These are phyloP conservation scores for Unio delphinus DNA, from an alignment of 2,888 invertebrate genomes.

Conservation along the genomic window DNA sequence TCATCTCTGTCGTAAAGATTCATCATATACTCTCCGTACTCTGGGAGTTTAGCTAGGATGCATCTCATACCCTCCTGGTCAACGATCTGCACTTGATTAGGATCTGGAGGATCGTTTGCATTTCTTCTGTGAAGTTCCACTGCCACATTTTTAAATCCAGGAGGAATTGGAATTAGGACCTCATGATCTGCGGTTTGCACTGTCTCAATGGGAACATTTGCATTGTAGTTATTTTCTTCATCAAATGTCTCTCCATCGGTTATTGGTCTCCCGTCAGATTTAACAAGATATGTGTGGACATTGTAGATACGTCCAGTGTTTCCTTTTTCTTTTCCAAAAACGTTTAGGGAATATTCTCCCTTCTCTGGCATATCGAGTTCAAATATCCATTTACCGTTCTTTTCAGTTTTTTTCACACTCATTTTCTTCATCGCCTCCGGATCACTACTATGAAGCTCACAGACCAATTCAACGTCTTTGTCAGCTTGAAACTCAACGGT, in stretches of 20 bases:
- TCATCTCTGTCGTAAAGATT: constrained; percentile 55
- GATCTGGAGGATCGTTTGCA: constrained; percentile 54
- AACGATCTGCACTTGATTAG: constrained; percentile 46
- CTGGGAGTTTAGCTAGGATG: constrained; percentile 53
- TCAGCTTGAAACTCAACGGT: constrained; percentile 52
- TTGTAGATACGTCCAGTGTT: constrained; percentile 51
- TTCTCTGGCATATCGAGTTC: constrained; percentile 59
- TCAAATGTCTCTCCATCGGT: constrained; percentile 27
- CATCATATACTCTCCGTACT: constrained; percentile 63
- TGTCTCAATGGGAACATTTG: constrained; percentile 49
- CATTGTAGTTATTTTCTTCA: constrained; percentile 38
- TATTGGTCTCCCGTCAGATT: constrained; percentile 52
- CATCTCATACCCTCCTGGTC: constrained; percentile 52
- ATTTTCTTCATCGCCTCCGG: constrained; percentile 48
- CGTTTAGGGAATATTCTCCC: constrained; percentile 65
- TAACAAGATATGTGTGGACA: constrained; percentile 58
- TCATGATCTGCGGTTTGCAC: constrained; percentile 62
- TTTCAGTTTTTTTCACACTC: constrained; percentile 40
- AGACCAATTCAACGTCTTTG: constrained; percentile 58
- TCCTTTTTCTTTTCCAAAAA: constrained; percentile 59
- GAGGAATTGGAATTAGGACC: constrained; percentile 56
- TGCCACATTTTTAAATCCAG: constrained; percentile 50
- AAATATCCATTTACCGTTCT: constrained; percentile 56
- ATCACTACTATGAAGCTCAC: constrained; percentile 60
- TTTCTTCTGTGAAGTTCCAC: constrained; percentile 60